Evolutionary conservation across 1,140 invertebrate genomes (phyloP).

Genomic region (Drosophila saltans): DNA sequence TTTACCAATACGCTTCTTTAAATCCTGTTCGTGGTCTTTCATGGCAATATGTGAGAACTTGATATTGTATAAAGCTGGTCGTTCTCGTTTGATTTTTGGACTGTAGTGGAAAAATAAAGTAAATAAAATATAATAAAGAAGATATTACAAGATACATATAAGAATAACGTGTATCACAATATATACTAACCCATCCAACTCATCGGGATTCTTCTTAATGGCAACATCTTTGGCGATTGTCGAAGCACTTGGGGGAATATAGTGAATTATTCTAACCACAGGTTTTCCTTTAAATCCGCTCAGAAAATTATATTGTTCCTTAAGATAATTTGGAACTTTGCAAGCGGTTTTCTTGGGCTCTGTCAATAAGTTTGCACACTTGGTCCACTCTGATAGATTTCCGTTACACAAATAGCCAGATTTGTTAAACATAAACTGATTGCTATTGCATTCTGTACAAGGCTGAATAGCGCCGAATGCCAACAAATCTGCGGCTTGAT

Average conservation of each 20-base stretch:
- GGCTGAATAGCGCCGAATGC: constrained; percentile 92
- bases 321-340: constrained; percentile 88
- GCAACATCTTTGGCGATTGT: constrained; percentile 75
- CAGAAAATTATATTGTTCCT: constrained; percentile 86
- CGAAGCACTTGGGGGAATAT: constrained; percentile 84
- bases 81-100: constrained; percentile 85
- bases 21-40: constrained; percentile 85
- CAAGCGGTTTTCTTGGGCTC: constrained; percentile 91
- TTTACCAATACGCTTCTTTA: constrained; percentile 88
- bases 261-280: constrained; percentile 86
- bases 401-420: constrained; percentile 92
- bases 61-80: constrained; percentile 90
- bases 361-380: constrained; percentile 90
- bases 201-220: constrained; percentile 85
- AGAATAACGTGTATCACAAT: not conserved
- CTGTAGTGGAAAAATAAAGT: constrained; percentile 75
- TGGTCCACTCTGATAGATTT: constrained; percentile 94
- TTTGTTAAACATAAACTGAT: constrained; percentile 89
- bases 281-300: constrained; percentile 88
- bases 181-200: constrained; percentile 80
- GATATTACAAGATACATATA: not conserved
- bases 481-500: constrained; percentile 92
- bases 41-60: constrained; percentile 90
- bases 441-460: constrained; percentile 91
- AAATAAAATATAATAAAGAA: constrained; percentile 15